Conservation (phyloP, 2,797 vertebrate species). For the Lutjanus argentimaculatus region DNA sequence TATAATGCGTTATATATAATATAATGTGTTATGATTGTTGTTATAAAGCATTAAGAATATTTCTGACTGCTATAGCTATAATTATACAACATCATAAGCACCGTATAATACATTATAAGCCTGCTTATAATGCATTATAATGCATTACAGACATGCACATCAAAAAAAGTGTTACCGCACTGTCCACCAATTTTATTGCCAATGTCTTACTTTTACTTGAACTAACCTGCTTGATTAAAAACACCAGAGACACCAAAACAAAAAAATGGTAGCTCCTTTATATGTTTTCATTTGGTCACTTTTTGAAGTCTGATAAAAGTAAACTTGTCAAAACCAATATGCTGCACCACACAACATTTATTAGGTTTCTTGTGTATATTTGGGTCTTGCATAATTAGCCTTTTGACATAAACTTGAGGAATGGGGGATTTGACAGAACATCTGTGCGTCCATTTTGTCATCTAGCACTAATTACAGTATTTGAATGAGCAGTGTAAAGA, state of each 20-base stretch:
- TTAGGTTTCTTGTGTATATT: neutral
- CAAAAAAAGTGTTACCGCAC: too few species aligned
- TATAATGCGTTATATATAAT: too few species aligned
- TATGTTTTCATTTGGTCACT: neutral
- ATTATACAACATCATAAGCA: too few species aligned
- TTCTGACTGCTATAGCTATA: too few species aligned
- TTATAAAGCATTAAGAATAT: too few species aligned
- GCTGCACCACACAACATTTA: neutral
- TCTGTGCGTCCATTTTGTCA: neutral
- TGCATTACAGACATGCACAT: too few species aligned
- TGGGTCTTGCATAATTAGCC: neutral
- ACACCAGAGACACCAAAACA: neutral
- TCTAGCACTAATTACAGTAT: neutral
- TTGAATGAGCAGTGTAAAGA: neutral
- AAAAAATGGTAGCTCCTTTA: neutral
- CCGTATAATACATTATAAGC: too few species aligned
- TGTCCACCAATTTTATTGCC: neutral
- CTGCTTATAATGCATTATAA: too few species aligned
- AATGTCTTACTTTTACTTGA: neutral
- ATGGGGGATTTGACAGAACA: neutral
- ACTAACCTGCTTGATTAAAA: neutral
- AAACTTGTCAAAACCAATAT: neutral
- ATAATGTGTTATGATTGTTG: too few species aligned
- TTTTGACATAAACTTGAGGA: neutral
- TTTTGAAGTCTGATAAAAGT: neutral